A percentile compares a stretch with the other conserved stretches of the same genome.
Conservation (phyloP, 2,113 vertebrate species). For the Sciurus niger region DNA sequence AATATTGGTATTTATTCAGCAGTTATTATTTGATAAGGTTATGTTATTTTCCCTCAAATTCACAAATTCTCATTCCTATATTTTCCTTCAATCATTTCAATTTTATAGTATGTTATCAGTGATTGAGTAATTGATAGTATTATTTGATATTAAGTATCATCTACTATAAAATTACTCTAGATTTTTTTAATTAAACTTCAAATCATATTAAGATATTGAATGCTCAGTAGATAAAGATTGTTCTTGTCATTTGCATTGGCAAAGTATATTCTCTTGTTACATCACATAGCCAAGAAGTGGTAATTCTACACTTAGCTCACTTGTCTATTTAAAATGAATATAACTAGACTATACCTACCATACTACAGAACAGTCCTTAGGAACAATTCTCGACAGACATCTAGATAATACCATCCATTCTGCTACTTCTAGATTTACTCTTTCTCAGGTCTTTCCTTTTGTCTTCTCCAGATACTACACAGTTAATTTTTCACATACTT, state of each 20-base stretch:
- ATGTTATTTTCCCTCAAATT: not conserved
- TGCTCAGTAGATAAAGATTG: not conserved
- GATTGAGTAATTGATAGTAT: not conserved
- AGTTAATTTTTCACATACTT: not conserved
- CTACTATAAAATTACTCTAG: not conserved
- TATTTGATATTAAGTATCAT: not conserved
- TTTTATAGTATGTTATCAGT: not conserved
- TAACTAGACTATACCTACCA: not conserved
- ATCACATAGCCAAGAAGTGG: not conserved
- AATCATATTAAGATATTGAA: not conserved
- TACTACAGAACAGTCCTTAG: not conserved
- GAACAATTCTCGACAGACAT: not conserved
- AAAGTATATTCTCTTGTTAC: not conserved
- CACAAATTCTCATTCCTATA: not conserved
- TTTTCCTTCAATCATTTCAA: not conserved
- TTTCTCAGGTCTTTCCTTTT: not conserved
- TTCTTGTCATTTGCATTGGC: not conserved
- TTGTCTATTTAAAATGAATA: not conserved
- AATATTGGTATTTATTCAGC: not conserved
- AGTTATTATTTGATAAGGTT: not conserved
- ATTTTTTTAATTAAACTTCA: slow-evolving; percentile 12
- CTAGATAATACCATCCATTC: not conserved
- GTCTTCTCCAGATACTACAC: not conserved
- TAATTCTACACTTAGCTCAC: not conserved
- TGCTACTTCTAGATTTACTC: not conserved